Conservation (phyloP, 23 tunicate genomes). For the Phallusia fumigata region DNA sequence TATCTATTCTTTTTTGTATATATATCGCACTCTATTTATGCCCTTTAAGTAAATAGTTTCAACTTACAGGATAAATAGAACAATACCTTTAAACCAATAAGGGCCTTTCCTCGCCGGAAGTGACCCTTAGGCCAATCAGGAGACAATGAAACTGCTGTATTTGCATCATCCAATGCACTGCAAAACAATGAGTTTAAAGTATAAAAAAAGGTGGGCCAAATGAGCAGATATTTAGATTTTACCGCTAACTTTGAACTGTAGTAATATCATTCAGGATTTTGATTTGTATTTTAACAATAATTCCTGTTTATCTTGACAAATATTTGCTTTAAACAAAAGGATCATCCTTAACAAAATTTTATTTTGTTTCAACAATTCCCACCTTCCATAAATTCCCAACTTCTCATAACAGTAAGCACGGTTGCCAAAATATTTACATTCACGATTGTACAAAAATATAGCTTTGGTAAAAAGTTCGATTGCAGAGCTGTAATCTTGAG, state of each 20-base stretch:
- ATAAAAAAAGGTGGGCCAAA: not conserved
- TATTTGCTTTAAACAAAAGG: too few relatives aligned
- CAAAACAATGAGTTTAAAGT: not conserved
- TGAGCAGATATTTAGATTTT: too few relatives aligned
- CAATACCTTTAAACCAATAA: conserved; percentile 36
- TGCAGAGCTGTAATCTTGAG: conserved; percentile 15
- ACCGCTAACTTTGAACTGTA: too few relatives aligned
- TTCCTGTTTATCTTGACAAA: too few relatives aligned
- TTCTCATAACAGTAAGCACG: conserved; percentile 49
- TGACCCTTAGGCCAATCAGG: conserved; percentile 47
- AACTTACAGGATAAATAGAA: not conserved
- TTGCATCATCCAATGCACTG: conserved; percentile 50
- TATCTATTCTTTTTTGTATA: too few relatives aligned
- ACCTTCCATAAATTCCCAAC: conserved; percentile 27
- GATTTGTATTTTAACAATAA: too few relatives aligned
- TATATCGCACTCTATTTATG: too few relatives aligned
- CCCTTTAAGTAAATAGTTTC: too few relatives aligned
- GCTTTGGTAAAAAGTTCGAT: conserved; percentile 47
- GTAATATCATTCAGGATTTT: too few relatives aligned
- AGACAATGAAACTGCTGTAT: conserved; percentile 29
- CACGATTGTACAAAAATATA: conserved; percentile 25
- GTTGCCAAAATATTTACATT: conserved; percentile 53
- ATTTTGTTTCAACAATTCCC: not conserved
- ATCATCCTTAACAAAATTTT: too few relatives aligned
- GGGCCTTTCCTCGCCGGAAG: conserved; percentile 48